Percentiles rank a stretch among this genome's conserved stretches.
Evolutionary conservation across 2,113 vertebrate species (phyloP).

Genomic region (Elephas maximus): DNA sequence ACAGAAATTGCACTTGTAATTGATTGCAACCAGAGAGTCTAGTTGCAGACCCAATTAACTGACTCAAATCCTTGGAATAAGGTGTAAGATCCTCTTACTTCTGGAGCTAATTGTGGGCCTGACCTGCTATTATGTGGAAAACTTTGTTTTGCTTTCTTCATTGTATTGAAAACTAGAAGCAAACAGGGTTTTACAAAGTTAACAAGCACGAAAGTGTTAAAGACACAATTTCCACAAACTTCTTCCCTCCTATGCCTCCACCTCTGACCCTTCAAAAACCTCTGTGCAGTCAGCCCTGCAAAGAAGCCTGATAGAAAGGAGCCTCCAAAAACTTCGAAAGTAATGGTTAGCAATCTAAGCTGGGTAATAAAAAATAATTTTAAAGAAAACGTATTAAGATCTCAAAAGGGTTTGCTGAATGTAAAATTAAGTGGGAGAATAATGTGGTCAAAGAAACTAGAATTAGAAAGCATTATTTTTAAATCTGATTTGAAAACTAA

Average conservation of each 20-base stretch:
- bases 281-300: background rate
- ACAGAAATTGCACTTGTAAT: slow-evolving; percentile 81
- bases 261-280: background rate
- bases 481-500: slow-evolving; percentile 46
- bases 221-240: background rate
- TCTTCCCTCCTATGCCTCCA: background rate
- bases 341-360: background rate
- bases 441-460: slow-evolving; percentile 21
- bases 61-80: slow-evolving; percentile 60
- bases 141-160: slow-evolving; percentile 15
- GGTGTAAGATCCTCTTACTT: slow-evolving; percentile 62
- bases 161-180: slow-evolving; percentile 36
- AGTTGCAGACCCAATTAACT: slow-evolving; percentile 78
- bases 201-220: background rate
- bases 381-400: slow-evolving; percentile 37
- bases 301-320: background rate
- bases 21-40: slow-evolving; percentile 76
- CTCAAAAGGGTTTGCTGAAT: slow-evolving; percentile 31
- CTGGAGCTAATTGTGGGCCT: slow-evolving; percentile 58
- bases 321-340: slow-evolving; percentile 8
- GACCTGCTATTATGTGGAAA: slow-evolving; percentile 15
- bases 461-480: slow-evolving; percentile 35
- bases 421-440: slow-evolving; percentile 32
- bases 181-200: background rate
- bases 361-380: background rate